Base-by-base conservation (phyloP, 2,888 invertebrate species). In the Cyaniris semiargus region DNA sequence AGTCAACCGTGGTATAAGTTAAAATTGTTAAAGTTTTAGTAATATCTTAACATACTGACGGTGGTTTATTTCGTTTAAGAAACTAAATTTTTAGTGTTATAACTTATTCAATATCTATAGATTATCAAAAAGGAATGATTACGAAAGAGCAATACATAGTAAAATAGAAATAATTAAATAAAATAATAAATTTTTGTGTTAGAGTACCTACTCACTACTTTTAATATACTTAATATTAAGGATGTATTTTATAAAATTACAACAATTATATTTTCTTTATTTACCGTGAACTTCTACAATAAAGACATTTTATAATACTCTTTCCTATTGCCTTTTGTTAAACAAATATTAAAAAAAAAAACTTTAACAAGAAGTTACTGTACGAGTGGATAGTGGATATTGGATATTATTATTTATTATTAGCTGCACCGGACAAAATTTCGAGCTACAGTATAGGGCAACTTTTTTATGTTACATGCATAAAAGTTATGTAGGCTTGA, bases 381-480 rank as follows among this genome's bases (percentile, higher is more conserved):
- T 18, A 44, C 44, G 44, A 44, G 10, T 38, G 38, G 44, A 44
- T 10, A 44, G 44, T 44, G 0, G 44, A 44, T 44, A 44, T 7
- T 44, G 44, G 44, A 44, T 10, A 44, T 53, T 53, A 53, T 15
- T 44, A 56, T n/a, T 15, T 44, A 56, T n/a, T 58, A 53, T 66
- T 66, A 66, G 85, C 85, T 85, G 84, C 84, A 78, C 78, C 81
- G 74, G 78, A 81, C 84, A 72, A 77, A 77, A 80, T 76, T 78
- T 80, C 76, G 79, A 84, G 84, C 85, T 84, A 83, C 85, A 78
- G 81, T 79, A 76, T 79, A 83, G 85, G 84, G 83, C 84, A 84
- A 83, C 82, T 66, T 60, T 77, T 70, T 31, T 76, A 71, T 31
- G 18, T n/a, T n/a, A n/a, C n/a, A 71, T 71, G 27, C 15, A 34